Base-by-base conservation (phyloP, 2,888 invertebrate species). In the Tenodera sinensis region DNA sequence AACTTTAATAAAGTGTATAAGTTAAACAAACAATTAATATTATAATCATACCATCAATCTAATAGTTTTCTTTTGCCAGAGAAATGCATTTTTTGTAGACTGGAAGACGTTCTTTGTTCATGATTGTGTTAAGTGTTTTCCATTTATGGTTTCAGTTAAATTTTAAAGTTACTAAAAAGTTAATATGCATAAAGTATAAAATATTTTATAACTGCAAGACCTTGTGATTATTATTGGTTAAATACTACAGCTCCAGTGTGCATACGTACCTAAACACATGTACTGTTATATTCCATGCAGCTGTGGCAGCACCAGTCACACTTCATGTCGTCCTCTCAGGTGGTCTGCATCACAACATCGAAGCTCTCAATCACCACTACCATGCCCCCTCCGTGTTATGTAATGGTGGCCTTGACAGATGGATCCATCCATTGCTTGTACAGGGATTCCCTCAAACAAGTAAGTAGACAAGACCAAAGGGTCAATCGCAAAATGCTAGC, bases 241-340 rank as follows among this genome's bases (percentile, higher is more conserved):
- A 83, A 83, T 25, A 28, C 2, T 14, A 4, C 7, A 28, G 20
- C 8, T 83, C 8, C 83, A n/a, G 8, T 0, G 12, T 6, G 9
- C 2, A 12, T 83, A n/a, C 25, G 12, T 83, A n/a, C 27, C 27
- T 83, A 27, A 4, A 3, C 20, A 28, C 25, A 30, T 84, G 12
- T 14, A 34, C 27, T n/a, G 42, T 90, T 90, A 91, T 89, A 90
- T 92, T 54, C 54, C 71, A 85, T 92, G 85, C 93, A 96, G 96
- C 92, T 96, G 91, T 94, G 95, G 97, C 94, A 97, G 93, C 95
- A 96, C 94, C 95, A 96, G 93, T 95, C 96, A 91, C 93, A 96
- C 93, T 93, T 96, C 91, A 93, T 93, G 89, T 92, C 93, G n/a
- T 93, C 94, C 87, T 94, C 95, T 28, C 94, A 94, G 92, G 94